Evolutionary conservation across 2,888 invertebrate genomes (phyloP).

Genomic region (Drosophila tanythrix): DNA sequence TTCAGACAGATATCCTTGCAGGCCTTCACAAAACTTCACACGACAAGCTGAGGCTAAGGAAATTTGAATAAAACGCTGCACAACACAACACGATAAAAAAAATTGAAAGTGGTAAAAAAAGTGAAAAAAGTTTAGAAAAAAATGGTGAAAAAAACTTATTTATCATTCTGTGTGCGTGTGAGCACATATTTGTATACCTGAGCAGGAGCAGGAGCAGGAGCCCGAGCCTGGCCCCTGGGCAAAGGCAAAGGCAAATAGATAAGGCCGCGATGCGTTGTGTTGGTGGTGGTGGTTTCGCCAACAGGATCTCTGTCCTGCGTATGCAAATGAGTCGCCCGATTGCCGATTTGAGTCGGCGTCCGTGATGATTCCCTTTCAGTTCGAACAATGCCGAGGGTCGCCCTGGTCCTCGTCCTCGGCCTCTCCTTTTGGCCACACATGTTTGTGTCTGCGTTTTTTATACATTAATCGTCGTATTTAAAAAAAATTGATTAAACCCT

Average conservation of each 20-base stretch:
- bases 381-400: slow-evolving; percentile 73
- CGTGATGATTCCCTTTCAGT: slow-evolving; percentile 74
- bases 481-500: slow-evolving; percentile 81
- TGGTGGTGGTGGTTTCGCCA: slow-evolving; percentile 60
- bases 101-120: slow-evolving; percentile 81
- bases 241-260: slow-evolving; percentile 76
- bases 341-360: slow-evolving; percentile 32
- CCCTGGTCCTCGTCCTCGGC: slow-evolving; percentile 39
- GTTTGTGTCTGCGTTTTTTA: slow-evolving; percentile 71
- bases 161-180: slow-evolving; percentile 68
- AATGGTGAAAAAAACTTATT: slow-evolving; percentile 70
- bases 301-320: slow-evolving; percentile 60
- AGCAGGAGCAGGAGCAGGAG: background rate
- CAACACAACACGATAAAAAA: slow-evolving; percentile 63
- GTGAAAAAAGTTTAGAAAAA: slow-evolving; percentile 76
- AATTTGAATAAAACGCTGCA: slow-evolving; percentile 73
- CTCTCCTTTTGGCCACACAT: slow-evolving; percentile 67
- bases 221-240: slow-evolving; percentile 34
- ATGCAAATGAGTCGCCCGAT: slow-evolving; percentile 76
- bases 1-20: slow-evolving; percentile 53
- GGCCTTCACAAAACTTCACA: slow-evolving; percentile 66
- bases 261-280: slow-evolving; percentile 58
- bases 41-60: slow-evolving; percentile 54
- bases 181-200: slow-evolving; percentile 63
- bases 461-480: slow-evolving; percentile 71